These are phyloP conservation scores for Gobionotothen gibberifrons DNA, from an alignment of 2,797 vertebrate species.

Conservation along the genomic window DNA sequence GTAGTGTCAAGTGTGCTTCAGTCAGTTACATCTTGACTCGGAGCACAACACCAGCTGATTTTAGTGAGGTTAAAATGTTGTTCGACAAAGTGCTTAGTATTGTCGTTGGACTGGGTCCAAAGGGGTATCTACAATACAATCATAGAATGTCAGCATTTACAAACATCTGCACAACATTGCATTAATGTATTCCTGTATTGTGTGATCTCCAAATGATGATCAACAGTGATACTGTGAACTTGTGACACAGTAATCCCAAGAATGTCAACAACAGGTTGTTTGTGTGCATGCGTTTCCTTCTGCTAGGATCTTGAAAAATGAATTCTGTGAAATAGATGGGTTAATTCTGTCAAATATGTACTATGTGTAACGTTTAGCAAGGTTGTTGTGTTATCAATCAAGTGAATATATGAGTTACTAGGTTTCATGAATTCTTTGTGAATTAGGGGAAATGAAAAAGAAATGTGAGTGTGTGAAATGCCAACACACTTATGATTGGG, in stretches of 20 bases:
- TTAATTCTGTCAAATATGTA: neutral
- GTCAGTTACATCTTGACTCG: neutral
- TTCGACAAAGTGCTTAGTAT: neutral
- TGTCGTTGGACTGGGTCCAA: neutral
- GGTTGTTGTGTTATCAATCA: neutral
- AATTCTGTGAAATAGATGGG: neutral
- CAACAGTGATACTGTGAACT: constrained; percentile 32
- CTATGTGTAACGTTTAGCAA: too few relatives aligned
- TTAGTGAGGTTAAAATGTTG: neutral
- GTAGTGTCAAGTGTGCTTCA: too few relatives aligned
- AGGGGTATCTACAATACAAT: neutral
- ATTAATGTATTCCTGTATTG: neutral
- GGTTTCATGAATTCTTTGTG: too few relatives aligned
- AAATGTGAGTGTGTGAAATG: too few relatives aligned
- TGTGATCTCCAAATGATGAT: neutral
- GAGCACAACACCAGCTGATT: neutral
- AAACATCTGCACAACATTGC: neutral
- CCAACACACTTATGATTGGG: neutral
- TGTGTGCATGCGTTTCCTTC: neutral
- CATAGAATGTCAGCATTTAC: neutral
- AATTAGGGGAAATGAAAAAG: too few relatives aligned
- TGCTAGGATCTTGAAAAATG: neutral
- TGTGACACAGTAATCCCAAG: constrained; percentile 49
- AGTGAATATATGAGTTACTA: too few relatives aligned
- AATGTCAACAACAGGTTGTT: constrained; percentile 40